phyloP scores from a whole-genome alignment of 2,113 vertebrate genomes.

The Solenodon paradoxus region DNA sequence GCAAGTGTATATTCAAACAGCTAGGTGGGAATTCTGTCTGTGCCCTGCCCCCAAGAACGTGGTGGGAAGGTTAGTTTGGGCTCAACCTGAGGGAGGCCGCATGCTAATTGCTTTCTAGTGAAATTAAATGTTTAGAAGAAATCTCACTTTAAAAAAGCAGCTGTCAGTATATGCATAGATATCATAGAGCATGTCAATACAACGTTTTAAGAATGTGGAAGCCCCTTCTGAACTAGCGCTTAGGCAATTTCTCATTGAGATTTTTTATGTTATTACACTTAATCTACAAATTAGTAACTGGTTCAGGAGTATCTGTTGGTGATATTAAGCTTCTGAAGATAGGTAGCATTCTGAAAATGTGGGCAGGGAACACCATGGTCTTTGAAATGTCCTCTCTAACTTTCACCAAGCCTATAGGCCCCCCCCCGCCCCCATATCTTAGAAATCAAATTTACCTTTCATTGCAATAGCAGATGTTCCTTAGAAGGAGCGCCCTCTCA shows the following conservation, averaged over 20 bases:
- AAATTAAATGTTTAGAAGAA: slow-evolving; percentile 26
- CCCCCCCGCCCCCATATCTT: too few species aligned
- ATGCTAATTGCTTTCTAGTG: not conserved
- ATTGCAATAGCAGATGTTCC: not conserved
- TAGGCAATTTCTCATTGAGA: not conserved
- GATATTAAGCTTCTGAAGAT: not conserved
- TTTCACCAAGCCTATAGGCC: not conserved
- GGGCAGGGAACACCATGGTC: not conserved
- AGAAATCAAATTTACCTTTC: not conserved
- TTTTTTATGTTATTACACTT: not conserved
- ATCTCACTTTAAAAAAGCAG: not conserved
- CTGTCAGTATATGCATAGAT: not conserved
- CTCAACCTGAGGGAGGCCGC: not conserved
- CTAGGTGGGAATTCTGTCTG: not conserved
- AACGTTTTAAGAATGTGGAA: not conserved
- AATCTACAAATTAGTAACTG: not conserved
- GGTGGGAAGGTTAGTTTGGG: not conserved
- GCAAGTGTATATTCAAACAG: not conserved
- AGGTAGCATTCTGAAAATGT: not conserved
- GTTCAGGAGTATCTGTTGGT: not conserved
- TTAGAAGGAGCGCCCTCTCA: not conserved
- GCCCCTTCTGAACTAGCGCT: not conserved
- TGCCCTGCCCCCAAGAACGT: not conserved
- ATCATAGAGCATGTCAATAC: not conserved
- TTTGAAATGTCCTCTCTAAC: not conserved